Evolutionary conservation across 2,113 vertebrate species (phyloP).

Genomic region (Zapus hudsonius): DNA sequence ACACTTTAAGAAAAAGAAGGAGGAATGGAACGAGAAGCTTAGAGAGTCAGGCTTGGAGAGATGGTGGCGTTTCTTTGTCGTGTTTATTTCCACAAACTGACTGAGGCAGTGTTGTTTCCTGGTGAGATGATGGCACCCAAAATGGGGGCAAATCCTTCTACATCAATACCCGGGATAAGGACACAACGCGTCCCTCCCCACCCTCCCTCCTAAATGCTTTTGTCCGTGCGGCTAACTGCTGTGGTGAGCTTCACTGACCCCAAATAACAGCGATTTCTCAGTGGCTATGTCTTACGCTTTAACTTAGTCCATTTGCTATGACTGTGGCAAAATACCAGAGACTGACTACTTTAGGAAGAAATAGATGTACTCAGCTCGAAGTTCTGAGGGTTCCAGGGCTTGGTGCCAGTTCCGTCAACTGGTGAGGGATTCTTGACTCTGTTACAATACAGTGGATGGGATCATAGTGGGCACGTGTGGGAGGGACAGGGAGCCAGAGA

Average conservation of each 20-base stretch:
- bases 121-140: background rate
- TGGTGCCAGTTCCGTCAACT: background rate
- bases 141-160: background rate
- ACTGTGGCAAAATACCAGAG: too few species aligned
- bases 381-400: background rate
- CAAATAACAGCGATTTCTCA: too few species aligned
- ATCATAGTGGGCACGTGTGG: background rate
- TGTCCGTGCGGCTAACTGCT: too few species aligned
- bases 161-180: background rate
- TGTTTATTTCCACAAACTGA: background rate
- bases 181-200: too few species aligned
- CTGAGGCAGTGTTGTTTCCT: background rate
- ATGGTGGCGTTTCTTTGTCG: background rate
- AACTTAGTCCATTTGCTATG: too few species aligned
- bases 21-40: background rate
- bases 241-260: too few species aligned
- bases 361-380: background rate
- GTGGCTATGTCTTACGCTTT: too few species aligned
- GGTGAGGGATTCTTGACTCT: background rate
- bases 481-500: background rate
- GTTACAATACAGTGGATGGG: background rate
- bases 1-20: background rate
- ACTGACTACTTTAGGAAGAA: background rate
- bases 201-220: too few species aligned
- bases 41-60: background rate